Evolutionary conservation across 2,113 vertebrate species (phyloP).

Genomic region (Corythornis madagascariensis): DNA sequence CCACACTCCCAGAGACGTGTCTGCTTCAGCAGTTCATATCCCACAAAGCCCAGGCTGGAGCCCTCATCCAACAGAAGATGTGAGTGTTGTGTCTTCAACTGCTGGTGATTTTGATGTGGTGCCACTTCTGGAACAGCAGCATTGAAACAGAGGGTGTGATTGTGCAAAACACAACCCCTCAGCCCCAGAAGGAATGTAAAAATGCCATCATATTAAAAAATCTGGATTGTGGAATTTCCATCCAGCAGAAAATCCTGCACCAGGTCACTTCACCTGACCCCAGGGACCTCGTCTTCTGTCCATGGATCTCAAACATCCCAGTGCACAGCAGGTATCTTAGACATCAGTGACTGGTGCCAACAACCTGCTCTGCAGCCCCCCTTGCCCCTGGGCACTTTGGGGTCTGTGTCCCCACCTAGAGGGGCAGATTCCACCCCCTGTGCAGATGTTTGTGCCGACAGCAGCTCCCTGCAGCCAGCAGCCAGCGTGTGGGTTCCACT

Average conservation of each 20-base stretch:
- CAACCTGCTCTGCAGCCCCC: neutral
- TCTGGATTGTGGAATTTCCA: neutral
- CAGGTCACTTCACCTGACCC: neutral
- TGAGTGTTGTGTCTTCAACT: neutral
- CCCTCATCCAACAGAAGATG: neutral
- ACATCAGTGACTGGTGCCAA: neutral
- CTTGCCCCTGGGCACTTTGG: neutral
- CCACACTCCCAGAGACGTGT: neutral
- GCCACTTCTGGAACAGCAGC: neutral
- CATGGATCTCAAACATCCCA: fast-evolving
- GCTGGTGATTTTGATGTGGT: neutral
- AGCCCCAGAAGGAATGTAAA: neutral
- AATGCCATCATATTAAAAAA: neutral
- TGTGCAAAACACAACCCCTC: neutral
- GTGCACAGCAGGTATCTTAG: neutral
- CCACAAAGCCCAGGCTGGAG: neutral
- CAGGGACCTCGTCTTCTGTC: neutral
- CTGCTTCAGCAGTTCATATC: neutral
- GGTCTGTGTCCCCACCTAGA: fast-evolving
- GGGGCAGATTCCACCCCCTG: neutral
- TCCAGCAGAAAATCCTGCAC: neutral
- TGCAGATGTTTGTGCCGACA: neutral
- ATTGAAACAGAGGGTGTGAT: neutral
- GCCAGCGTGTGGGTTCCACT: neutral
- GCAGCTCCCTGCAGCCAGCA: neutral